Evolutionary conservation across 1,140 invertebrate genomes (phyloP).

Genomic region (Euura saliciscinereae): DNA sequence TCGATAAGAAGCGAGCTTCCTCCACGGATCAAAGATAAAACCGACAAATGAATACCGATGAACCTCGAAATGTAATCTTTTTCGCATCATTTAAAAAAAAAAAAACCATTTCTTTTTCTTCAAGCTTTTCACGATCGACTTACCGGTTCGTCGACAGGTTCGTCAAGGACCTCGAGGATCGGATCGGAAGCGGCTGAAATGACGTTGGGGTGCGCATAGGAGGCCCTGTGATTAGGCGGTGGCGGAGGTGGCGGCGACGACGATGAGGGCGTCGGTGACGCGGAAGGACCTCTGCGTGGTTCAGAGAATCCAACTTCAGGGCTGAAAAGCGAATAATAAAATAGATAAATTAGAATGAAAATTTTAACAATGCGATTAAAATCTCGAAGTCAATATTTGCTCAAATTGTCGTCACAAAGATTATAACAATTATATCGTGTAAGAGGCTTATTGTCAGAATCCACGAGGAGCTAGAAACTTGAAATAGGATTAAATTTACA

Average conservation of each 20-base stretch:
- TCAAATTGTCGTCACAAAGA: too few relatives aligned
- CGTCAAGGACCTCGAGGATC: slow-evolving; percentile 45
- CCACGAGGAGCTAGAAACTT: too few relatives aligned
- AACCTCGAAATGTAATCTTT: too few relatives aligned
- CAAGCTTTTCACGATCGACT: slow-evolving; percentile 20
- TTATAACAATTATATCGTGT: too few relatives aligned
- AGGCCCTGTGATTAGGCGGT: slow-evolving; percentile 33
- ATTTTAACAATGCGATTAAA: too few relatives aligned
- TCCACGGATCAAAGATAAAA: too few relatives aligned
- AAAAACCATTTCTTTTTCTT: neutral
- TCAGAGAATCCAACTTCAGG: slow-evolving; percentile 33
- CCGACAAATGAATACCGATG: too few relatives aligned
- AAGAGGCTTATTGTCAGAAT: too few relatives aligned
- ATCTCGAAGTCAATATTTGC: too few relatives aligned
- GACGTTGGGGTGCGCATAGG: slow-evolving; percentile 35
- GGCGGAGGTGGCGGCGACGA: slow-evolving; percentile 29
- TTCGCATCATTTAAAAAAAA: too few relatives aligned
- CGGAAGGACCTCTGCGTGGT: slow-evolving; percentile 25
- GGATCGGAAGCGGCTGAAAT: slow-evolving; percentile 27
- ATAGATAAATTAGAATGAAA: too few relatives aligned
- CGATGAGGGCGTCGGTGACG: slow-evolving; percentile 21
- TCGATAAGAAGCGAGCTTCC: neutral
- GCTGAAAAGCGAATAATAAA: slow-evolving; percentile 19
- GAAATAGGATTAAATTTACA: too few relatives aligned
- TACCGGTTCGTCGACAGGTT: slow-evolving; percentile 50